phyloP scores from a whole-genome alignment of 2,888 invertebrate species.

The Imbricaverruca yamaguchii region DNA sequence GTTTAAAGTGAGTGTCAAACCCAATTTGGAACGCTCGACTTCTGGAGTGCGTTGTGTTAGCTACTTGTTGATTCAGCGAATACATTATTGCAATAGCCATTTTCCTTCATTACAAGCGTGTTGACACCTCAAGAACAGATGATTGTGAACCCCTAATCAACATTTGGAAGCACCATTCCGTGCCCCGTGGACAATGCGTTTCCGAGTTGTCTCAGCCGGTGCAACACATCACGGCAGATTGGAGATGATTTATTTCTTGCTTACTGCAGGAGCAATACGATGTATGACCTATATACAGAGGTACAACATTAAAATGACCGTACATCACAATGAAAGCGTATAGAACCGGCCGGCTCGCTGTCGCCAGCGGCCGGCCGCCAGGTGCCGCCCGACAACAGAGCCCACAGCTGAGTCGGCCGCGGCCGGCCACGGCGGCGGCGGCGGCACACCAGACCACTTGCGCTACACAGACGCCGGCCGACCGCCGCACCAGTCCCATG shows the following conservation, averaged over 20 bases:
- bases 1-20: too few species aligned
- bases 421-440: neutral
- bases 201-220: too few species aligned
- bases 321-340: conserved; percentile 23
- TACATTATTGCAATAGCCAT: too few species aligned
- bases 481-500: neutral
- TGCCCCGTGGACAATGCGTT: too few species aligned
- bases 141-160: too few species aligned
- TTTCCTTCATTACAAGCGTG: too few species aligned
- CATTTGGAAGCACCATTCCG: too few species aligned
- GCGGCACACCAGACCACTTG: neutral
- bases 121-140: too few species aligned
- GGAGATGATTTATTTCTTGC: conserved; percentile 17
- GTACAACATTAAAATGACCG: conserved; percentile 18
- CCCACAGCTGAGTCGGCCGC: neutral
- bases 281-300: conserved; percentile 17
- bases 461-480: neutral
- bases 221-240: neutral
- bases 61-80: too few species aligned
- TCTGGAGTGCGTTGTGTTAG: too few species aligned
- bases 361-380: neutral
- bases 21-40: too few species aligned
- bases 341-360: neutral
- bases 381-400: neutral
- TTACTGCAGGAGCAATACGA: conserved; percentile 19